Percentiles rank a stretch among this genome's conserved stretches.
phyloP scores from a whole-genome alignment of 1,140 invertebrate species.

The Drosophila erecta region DNA sequence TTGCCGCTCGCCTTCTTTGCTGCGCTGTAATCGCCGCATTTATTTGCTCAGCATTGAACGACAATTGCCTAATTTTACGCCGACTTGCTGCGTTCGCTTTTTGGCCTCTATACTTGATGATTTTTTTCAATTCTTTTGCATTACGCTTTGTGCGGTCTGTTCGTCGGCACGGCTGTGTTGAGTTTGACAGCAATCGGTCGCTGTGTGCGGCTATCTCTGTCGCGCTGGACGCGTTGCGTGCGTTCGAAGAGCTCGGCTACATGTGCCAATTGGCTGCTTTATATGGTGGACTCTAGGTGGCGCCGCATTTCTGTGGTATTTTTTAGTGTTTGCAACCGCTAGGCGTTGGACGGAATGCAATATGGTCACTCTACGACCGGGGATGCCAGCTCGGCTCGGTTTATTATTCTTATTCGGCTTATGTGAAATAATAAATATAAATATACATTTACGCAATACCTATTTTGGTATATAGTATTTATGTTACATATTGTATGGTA shows the following conservation, averaged over 20 bases:
- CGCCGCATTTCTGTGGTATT: not conserved
- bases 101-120: constrained; percentile 81
- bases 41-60: constrained; percentile 54
- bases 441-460: too few species aligned
- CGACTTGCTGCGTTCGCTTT: constrained; percentile 63
- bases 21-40: constrained; percentile 45
- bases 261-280: not conserved
- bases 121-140: constrained; percentile 79
- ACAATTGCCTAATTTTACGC: constrained; percentile 51
- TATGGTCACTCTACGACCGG: constrained; percentile 1
- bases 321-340: constrained; percentile 3
- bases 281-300: constrained; percentile 22
- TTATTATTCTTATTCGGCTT: not conserved
- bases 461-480: too few species aligned
- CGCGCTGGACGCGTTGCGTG: not conserved
- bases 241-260: constrained; percentile 8
- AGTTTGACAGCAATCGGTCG: constrained; percentile 56
- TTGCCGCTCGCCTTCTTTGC: constrained; percentile 61
- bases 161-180: constrained; percentile 75
- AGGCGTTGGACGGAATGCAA: constrained; percentile 16
- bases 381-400: not conserved
- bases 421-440: too few species aligned
- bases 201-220: not conserved
- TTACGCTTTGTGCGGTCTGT: constrained; percentile 79
- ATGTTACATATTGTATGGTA: too few species aligned